Evolutionary conservation across 2,113 vertebrate species (phyloP), one percentile per base, ranked within the genome.

Genomic region (Pseudorhombus dupliciocellatus): DNA sequence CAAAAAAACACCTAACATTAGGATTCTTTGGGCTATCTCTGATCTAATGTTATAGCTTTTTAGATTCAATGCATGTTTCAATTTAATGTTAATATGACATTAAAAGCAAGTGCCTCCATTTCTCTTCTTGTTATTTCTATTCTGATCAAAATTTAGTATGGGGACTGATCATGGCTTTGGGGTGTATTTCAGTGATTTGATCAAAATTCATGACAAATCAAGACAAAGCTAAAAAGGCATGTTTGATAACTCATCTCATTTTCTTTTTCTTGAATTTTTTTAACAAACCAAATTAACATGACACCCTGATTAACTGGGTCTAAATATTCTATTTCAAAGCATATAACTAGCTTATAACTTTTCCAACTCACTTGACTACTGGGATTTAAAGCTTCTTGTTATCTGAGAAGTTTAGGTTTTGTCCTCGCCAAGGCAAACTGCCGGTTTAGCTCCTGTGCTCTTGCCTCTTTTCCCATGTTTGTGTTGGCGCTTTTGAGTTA

Each of bases 341-440:
- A 37, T 37, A 11, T 37, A 66, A 40, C 20, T 16, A 40, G 14
- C 2, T 61, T 22, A 5, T 34, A 14, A 70, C 26, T 42, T 52
- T 79, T 78, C 15, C 34, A 65, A 22, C 55, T 55, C 5, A 73
- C 34, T 50, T 73, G 30, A 22, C 63, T 25, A 21, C 40, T 12
- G 22, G 46, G 7, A 66, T 60, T 69, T 67, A 21, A 62, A 54
- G 1, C 20, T 64, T 22, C 18, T 24, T 30, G 9, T 59, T 66
- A 20, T 68, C 22, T 75, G 48, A 72, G 24, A 73, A 71, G 51
- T 79, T 68, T 16, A 40, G 63, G 50, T 52, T 48, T 18, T 73
- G 81, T 86, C 77, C 74, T 83, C 31, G 54, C 51, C 80, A 91
- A 92, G 80, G 81, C 87, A 92, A 91, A 89, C 88, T 48, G 52